phyloP scores from a whole-genome alignment of 2,113 vertebrate genomes.

The Tragulus kanchil region DNA sequence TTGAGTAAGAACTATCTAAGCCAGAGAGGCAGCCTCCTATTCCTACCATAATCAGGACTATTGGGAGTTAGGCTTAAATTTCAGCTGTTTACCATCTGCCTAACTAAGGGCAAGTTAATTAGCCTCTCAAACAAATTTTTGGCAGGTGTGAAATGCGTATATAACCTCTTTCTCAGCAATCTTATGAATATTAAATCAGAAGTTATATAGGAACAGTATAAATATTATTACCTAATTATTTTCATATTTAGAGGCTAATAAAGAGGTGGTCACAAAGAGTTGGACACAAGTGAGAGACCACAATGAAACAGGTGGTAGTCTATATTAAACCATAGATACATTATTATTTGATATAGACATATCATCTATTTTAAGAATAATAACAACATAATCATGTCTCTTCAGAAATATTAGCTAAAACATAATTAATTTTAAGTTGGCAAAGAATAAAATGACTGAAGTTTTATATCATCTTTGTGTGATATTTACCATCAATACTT shows the following conservation, averaged over 20 bases:
- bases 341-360: neutral
- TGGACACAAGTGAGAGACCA: too few species aligned
- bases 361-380: slow-evolving; percentile 19
- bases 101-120: slow-evolving; percentile 46
- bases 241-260: neutral
- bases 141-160: neutral
- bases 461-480: neutral
- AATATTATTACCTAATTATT: neutral
- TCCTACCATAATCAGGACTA: neutral
- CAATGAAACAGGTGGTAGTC: neutral
- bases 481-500: neutral
- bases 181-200: slow-evolving; percentile 26
- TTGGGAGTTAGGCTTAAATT: neutral
- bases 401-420: neutral
- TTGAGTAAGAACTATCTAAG: slow-evolving; percentile 20
- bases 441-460: neutral
- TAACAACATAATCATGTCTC: neutral
- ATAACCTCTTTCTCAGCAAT: slow-evolving; percentile 38
- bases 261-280: too few species aligned
- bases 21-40: neutral
- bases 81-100: neutral
- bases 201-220: neutral
- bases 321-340: neutral
- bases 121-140: slow-evolving; percentile 19
- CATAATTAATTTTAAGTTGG: neutral